Conservation (phyloP, 1,140 invertebrate species). For the Megathymus violae region DNA sequence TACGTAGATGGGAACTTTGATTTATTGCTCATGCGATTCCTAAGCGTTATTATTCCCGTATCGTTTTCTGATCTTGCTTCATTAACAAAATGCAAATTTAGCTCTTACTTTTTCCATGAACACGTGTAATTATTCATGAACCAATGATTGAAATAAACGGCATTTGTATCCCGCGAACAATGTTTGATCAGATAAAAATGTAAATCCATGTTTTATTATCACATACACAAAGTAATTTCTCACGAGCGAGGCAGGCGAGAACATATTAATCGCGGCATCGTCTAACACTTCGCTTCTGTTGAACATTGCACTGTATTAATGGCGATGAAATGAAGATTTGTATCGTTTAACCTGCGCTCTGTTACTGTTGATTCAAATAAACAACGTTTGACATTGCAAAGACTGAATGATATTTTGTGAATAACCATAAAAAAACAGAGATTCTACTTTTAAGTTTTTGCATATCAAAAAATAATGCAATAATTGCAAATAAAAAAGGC, state of each 20-base stretch:
- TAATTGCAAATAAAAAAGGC: no score
- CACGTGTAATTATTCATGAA: constrained; percentile 8
- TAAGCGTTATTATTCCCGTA: constrained; percentile 6
- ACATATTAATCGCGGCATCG: constrained; percentile 56
- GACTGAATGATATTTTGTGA: no score
- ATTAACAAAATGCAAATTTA: constrained; percentile 24
- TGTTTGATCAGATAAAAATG: constrained; percentile 49
- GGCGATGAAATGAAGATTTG: constrained; percentile 55
- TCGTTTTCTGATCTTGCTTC: constrained; percentile 15
- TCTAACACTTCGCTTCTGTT: constrained; percentile 67
- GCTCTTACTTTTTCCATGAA: constrained; percentile 2
- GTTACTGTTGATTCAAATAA: constrained; percentile 3
- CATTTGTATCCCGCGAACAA: constrained; percentile 32
- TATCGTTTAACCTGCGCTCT: constrained; percentile 40
- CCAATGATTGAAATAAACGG: constrained; percentile 18
- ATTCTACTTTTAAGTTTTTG: no score
- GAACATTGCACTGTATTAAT: constrained; percentile 57
- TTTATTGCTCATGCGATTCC: constrained; percentile 30
- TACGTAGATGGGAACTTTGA: constrained; percentile 24
- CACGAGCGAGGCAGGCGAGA: constrained; percentile 63
- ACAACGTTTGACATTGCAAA: no score
- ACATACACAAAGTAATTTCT: constrained; percentile 43
- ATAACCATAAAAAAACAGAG: no score
- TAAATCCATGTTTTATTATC: constrained; percentile 38
- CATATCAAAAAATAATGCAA: no score